Percentiles rank a stretch among this genome's conserved stretches.
Evolutionary conservation across 2,113 vertebrate species (phyloP).

Genomic region (Puma concolor): DNA sequence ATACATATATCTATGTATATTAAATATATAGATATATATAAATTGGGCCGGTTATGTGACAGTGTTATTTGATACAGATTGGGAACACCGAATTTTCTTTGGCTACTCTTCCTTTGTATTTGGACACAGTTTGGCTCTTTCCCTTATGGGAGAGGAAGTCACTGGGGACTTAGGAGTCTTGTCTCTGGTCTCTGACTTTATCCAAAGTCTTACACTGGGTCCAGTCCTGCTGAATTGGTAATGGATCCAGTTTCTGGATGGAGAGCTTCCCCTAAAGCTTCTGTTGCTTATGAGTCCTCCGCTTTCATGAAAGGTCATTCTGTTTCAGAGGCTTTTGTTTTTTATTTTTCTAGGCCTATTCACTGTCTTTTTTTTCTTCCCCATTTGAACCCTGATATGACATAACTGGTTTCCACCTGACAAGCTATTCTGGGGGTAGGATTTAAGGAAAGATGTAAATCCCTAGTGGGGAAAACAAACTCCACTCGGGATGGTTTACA

Average conservation of each 20-base stretch:
- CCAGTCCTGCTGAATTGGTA: neutral
- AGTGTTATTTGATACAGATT: neutral
- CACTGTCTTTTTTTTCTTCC: neutral
- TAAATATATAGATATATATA: neutral
- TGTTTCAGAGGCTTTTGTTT: neutral
- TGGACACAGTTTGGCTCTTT: neutral
- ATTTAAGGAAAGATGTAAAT: neutral
- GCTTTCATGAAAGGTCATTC: neutral
- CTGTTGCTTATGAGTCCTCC: neutral
- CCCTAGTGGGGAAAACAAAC: neutral
- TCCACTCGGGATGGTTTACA: neutral
- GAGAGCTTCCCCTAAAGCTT: too few relatives aligned
- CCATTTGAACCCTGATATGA: neutral
- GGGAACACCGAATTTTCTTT: conserved; percentile 12
- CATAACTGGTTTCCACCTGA: neutral
- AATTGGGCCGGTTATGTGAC: neutral
- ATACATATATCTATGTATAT: too few relatives aligned
- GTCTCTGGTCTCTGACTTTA: neutral
- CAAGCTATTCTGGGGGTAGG: neutral
- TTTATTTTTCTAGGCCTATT: neutral
- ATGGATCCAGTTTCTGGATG: neutral
- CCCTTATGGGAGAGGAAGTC: neutral
- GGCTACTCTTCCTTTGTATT: neutral
- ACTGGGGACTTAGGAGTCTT: neutral
- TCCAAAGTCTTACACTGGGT: neutral